phyloP scores from a whole-genome alignment of 2,113 vertebrate species.

The human (Homo sapiens) region GRCh38 chr12:30219001-30219500 shows the following conservation, averaged over 20 bases:
- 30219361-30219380: neutral
- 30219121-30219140: neutral
- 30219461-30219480: neutral
- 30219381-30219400: neutral
- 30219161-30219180: neutral
- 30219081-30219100: neutral
- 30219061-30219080: neutral
- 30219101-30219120: neutral
- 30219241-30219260: neutral
- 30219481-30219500: neutral
- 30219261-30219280: neutral
- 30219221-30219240: neutral
- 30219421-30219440: neutral
- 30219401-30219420: neutral
- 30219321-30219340: neutral
- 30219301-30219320: neutral
- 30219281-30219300: neutral
- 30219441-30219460: neutral
- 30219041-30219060: neutral
- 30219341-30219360: neutral
- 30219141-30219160: neutral
- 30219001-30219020: neutral
- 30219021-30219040: neutral
- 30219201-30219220: neutral
- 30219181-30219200: neutral